Evolutionary conservation across 2,113 vertebrate genomes (phyloP), one percentile per base, ranked within the genome.

Genomic region (Ceyx cyanopectus): DNA sequence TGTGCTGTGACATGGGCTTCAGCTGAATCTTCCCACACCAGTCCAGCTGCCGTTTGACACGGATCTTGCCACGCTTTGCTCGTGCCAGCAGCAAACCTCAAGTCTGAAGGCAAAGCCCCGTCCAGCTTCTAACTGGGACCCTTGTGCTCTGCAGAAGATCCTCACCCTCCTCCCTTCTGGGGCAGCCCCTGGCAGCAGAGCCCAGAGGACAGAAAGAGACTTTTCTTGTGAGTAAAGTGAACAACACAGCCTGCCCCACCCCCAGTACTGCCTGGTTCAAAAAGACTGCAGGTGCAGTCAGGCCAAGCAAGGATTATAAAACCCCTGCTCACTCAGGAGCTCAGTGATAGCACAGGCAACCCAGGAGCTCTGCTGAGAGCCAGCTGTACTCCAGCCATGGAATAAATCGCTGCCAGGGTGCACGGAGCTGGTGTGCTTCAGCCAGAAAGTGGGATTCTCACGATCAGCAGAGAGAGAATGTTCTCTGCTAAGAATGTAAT

Each of bases 101-200:
- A 45, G 34, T 30, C 45, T 7, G 10, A 30, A 17, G n/a, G 56
- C 65, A 46, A 30, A 37, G 56, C 27, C 46, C 27, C 4, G 1
- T 3, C 43, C 8, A 4, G 2, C 19, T 29, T 10, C 37, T 27
- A 10, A 16, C 14, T 1, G 13, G 48, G 18, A n/a, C 6, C 56
- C n/a, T 40, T 19, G 6, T 2, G 34, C 45, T 14, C 6, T 4
- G 34, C 63, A 29, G 67, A 24, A 18, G 22, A 10, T 22, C 13
- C 62, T 15, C 34, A 3, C 23, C 41, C 15, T 29, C 41, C 27
- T 15, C 46, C 12, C 27, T 43, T 30, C 57, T 7, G 5, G 26
- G 12, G 7, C 1, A 27, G 21, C 2, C 16, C 46, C 46, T 10
- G 8, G 4, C 30, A 26, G 40, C 3, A 1, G 17, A 17, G 18